A percentile compares a stretch with the other conserved stretches of the same genome.
Conservation (phyloP, 2,888 invertebrate genomes). For the Pharmacophagus antenor region DNA sequence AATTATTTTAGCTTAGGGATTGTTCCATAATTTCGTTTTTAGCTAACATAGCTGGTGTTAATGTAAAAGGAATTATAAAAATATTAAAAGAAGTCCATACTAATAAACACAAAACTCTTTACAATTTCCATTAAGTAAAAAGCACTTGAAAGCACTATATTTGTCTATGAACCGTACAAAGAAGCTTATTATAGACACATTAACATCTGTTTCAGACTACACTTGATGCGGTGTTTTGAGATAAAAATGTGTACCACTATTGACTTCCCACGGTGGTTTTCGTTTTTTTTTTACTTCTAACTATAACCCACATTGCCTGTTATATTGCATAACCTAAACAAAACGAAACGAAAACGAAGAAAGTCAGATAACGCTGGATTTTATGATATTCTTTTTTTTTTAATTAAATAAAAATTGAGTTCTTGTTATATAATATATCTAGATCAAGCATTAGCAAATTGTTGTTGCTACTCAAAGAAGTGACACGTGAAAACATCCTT, state of each 20-base stretch:
- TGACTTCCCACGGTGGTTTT: constrained; percentile 45
- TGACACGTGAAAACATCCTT: no score
- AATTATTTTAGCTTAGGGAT: no score
- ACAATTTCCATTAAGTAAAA: constrained; percentile 1
- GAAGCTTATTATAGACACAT: constrained; percentile 44
- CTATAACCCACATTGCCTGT: constrained; percentile 33
- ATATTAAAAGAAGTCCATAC: neutral
- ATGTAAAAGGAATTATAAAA: no score
- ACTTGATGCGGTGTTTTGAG: constrained; percentile 38
- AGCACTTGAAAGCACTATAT: constrained; percentile 17
- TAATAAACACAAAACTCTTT: neutral
- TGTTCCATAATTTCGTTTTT: no score
- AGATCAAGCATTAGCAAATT: no score
- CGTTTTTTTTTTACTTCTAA: constrained; percentile 41
- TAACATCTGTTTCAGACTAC: constrained; percentile 46
- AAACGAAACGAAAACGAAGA: no score
- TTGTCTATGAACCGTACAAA: constrained; percentile 35
- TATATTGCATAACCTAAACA: constrained; percentile 12
- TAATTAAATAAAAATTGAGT: no score
- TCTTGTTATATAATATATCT: no score
- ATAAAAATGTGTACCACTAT: constrained; percentile 35
- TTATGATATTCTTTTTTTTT: no score
- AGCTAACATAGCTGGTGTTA: no score
- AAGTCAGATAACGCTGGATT: no score
- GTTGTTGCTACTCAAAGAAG: no score